These are phyloP conservation scores for Halichoeres trimaculatus DNA, from an alignment of 2,113 vertebrate species.

Conservation along the genomic window DNA sequence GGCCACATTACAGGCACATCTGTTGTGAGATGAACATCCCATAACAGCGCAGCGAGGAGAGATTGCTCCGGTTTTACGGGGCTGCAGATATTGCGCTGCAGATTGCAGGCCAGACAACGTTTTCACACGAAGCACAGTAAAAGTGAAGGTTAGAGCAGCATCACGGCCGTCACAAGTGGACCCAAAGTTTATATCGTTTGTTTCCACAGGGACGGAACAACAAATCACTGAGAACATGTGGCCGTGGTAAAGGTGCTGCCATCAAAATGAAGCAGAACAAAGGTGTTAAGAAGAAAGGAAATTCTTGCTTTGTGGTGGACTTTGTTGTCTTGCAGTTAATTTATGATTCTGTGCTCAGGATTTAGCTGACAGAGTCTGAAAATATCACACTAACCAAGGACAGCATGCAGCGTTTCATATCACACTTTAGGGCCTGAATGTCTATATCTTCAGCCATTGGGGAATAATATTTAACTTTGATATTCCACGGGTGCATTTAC, in stretches of 20 bases:
- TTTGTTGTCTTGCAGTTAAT: constrained; percentile 38
- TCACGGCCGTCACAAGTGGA: constrained; percentile 48
- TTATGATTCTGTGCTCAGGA: constrained; percentile 22
- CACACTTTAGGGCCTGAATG: constrained; percentile 12
- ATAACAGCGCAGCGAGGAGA: constrained; percentile 44
- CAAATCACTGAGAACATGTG: constrained; percentile 42
- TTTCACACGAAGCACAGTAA: constrained; percentile 68
- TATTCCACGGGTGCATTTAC: constrained; percentile 57
- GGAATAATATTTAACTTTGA: constrained; percentile 56
- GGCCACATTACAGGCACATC: constrained; percentile 60
- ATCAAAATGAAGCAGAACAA: constrained; percentile 29
- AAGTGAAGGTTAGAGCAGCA: constrained; percentile 59
- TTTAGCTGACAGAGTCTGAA: constrained; percentile 44
- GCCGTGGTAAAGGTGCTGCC: constrained; percentile 19
- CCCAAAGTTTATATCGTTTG: constrained; percentile 53
- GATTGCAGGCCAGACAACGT: constrained; percentile 63
- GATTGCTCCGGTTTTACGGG: constrained; percentile 71
- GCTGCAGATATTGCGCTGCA: constrained; percentile 51
- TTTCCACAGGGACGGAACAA: constrained; percentile 43
- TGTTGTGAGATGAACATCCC: constrained; percentile 64
- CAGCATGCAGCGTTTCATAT: constrained; percentile 26
- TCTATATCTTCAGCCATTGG: constrained; percentile 32
- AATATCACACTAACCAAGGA: constrained; percentile 52
- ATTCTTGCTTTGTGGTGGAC: neutral
- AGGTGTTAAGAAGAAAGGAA: constrained; percentile 17